A percentile compares a stretch with the other conserved stretches of the same genome.
These are phyloP conservation scores for Monarcha castaneiventris DNA, from an alignment of 2,113 vertebrate genomes.

Conservation along the genomic window DNA sequence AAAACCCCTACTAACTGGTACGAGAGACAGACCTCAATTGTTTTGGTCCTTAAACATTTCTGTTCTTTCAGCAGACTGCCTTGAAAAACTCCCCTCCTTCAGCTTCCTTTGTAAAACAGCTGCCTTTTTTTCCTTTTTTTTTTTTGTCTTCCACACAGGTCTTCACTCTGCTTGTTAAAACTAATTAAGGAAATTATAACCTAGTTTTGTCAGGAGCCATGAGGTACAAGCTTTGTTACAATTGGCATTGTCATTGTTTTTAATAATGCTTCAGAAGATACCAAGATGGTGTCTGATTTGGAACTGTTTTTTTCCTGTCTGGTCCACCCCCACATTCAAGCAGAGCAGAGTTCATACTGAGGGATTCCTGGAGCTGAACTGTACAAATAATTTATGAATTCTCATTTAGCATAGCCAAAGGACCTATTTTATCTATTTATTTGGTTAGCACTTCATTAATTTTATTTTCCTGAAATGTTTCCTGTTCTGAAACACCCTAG, in stretches of 20 bases:
- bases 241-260: neutral
- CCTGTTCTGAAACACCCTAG: neutral
- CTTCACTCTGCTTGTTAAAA: neutral
- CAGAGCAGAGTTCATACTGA: neutral
- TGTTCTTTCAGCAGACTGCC: neutral
- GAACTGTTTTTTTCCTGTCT: neutral
- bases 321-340: neutral
- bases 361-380: neutral
- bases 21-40: neutral
- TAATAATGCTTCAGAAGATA: neutral
- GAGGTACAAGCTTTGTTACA: neutral
- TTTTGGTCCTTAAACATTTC: neutral
- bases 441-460: neutral
- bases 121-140: neutral
- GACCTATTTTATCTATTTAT: neutral
- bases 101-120: neutral
- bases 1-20: neutral
- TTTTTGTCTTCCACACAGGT: neutral
- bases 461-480: conserved; percentile 7
- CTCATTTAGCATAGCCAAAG: neutral
- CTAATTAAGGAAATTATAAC: neutral
- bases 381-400: neutral
- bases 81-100: neutral
- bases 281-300: neutral
- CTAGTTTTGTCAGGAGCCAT: neutral